Evolutionary conservation across 2,888 invertebrate species (phyloP), one percentile per base, ranked within the genome.

Genomic region (Punctoribates punctum): DNA sequence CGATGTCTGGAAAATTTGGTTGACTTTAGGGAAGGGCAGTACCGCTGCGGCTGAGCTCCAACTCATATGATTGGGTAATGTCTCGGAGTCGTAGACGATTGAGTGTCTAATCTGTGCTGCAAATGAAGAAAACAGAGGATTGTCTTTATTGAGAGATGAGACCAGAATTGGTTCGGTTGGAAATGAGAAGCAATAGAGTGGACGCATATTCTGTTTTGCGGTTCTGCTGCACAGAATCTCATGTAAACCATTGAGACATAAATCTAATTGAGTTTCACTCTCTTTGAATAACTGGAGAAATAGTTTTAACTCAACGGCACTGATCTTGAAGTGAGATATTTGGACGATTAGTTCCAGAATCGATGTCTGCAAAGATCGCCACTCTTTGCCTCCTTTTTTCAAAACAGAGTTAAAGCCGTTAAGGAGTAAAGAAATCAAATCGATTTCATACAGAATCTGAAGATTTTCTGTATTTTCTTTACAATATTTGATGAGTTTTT

Each of bases 211-310:
- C 9, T 27, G 13, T 17, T 65, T 74, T 1, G 46, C 17, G 34
- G 46, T 25, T 15, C 51, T 8, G 2, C 8, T 42, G 25, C 73
- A 67, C 15, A 77, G 34, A 9, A 77, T 46, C 46, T 73, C 25
- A 6, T 73, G 25, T 51, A 73, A 54, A 20, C 46, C 27, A 17
- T 60, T 51, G 17, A 77, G 29, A 27, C 77, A 70, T 25, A 60
- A 60, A 11, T 77, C 77, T 15, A 54, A 65, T 17, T 72, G 73
- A 46, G 62, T 13, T 20, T 20, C 27, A 9, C 72, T 54, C 17
- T 73, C 62, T 73, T 77, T 77, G 48, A 77, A 76, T 29, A 77
- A 46, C 2, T 77, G 42, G 17, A 77, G 27, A 17, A 77, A 48
- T 23, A 65, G 13, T 75, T 67, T 72, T 27, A 77, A 46, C 17